phyloP scores from a whole-genome alignment of 2,113 vertebrate genomes.

The Chauna torquata region DNA sequence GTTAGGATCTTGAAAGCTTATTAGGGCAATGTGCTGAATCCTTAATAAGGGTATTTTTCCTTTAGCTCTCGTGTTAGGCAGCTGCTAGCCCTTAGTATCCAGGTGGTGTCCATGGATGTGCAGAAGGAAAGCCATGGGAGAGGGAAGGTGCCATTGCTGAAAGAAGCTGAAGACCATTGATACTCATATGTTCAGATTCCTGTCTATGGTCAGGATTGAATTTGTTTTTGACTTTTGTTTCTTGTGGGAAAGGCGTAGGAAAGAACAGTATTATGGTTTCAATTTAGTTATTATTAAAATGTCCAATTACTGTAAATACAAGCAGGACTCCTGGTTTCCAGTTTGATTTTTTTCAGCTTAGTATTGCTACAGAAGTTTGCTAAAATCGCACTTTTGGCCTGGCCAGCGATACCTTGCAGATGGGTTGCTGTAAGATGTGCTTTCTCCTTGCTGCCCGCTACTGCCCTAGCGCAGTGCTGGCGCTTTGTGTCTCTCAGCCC shows the following conservation, averaged over 20 bases:
- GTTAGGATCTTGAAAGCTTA: not conserved
- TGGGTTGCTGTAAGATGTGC: not conserved
- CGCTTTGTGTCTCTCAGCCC: not conserved
- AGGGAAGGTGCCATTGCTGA: not conserved
- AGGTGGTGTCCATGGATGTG: accelerated
- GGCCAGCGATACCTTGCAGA: not conserved
- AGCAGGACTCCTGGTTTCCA: not conserved
- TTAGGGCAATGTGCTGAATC: not conserved
- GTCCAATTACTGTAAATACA: not conserved
- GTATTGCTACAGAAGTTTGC: not conserved
- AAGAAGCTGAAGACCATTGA: not conserved
- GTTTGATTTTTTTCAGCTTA: not conserved
- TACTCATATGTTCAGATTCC: not conserved
- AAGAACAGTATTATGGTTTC: not conserved
- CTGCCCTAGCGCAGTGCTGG: not conserved
- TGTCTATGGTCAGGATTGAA: not conserved
- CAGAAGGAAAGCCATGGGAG: not conserved
- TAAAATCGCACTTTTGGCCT: not conserved
- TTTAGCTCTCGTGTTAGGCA: not conserved
- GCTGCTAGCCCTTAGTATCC: accelerated
- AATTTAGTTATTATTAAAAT: not conserved
- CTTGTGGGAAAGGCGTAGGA: not conserved
- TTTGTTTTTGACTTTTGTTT: not conserved
- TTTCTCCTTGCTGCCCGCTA: not conserved
- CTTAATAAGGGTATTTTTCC: not conserved